phyloP scores from a whole-genome alignment of 64 coral and sea anemone species.

The Dendronephthya gigantea region DNA sequence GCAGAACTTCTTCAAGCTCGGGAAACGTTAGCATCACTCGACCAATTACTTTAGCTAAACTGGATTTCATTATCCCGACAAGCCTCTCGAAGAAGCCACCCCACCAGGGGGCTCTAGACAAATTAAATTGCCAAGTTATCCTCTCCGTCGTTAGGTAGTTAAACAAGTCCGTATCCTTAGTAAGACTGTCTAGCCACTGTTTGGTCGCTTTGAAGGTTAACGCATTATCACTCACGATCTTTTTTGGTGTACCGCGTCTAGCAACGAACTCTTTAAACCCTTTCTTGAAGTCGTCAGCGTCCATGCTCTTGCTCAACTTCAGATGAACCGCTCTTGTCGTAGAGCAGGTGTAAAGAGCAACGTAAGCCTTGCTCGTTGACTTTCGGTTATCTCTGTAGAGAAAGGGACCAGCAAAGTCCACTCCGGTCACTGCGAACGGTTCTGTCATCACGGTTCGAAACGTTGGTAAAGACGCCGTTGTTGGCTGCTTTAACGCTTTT shows the following conservation, averaged over 20 bases:
- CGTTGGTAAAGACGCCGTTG: no score
- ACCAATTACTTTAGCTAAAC: background rate
- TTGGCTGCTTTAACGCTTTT: no score
- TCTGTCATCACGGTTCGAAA: no score
- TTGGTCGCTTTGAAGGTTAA: background rate
- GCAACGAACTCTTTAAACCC: background rate
- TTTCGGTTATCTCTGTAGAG: no score
- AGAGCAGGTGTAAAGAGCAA: no score
- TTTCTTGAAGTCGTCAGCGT: background rate
- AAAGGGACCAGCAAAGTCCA: background rate
- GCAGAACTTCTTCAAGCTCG: background rate
- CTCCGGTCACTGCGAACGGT: background rate
- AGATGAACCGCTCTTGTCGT: background rate
- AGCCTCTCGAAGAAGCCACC: no score
- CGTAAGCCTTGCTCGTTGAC: no score
- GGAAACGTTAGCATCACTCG: background rate
- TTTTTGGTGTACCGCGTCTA: background rate
- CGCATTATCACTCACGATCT: background rate
- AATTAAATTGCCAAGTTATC: no score
- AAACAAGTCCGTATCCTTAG: no score
- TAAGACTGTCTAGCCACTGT: background rate
- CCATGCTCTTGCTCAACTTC: background rate
- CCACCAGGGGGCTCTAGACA: no score
- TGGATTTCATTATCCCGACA: no score
- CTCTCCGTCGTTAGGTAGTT: no score